Percentiles rank a stretch among this genome's conserved stretches.
These are phyloP conservation scores for Camponotus fellah DNA, from an alignment of 2,888 invertebrate genomes.

Conservation along the genomic window DNA sequence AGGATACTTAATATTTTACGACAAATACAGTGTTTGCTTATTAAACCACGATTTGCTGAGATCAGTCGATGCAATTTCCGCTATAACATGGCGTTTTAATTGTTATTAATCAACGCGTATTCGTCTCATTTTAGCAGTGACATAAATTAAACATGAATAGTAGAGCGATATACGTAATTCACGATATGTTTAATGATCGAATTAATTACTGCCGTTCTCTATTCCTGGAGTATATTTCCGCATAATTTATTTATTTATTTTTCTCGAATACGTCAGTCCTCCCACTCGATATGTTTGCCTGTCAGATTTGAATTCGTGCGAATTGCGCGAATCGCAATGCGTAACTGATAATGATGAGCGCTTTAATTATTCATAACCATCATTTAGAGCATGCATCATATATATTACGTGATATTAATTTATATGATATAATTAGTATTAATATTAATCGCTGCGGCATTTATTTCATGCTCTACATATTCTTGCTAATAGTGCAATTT, in stretches of 20 bases:
- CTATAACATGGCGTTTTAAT: slow-evolving; percentile 32
- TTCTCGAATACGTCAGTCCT: slow-evolving; percentile 39
- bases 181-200: slow-evolving; percentile 47
- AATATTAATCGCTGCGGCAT: slow-evolving; percentile 12
- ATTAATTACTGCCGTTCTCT: slow-evolving; percentile 45
- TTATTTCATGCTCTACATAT: slow-evolving; percentile 7
- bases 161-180: slow-evolving; percentile 18
- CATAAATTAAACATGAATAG: slow-evolving; percentile 45
- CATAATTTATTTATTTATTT: slow-evolving; percentile 52
- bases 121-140: slow-evolving; percentile 28
- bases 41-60: not conserved
- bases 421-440: slow-evolving; percentile 24
- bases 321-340: slow-evolving; percentile 42
- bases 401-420: slow-evolving; percentile 18
- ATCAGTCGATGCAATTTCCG: slow-evolving; percentile 31
- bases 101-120: slow-evolving; percentile 26
- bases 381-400: slow-evolving; percentile 33
- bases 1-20: slow-evolving; percentile 2
- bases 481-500: not conserved
- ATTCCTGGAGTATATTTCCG: slow-evolving; percentile 46
- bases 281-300: slow-evolving; percentile 18
- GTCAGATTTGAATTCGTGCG: slow-evolving; percentile 38
- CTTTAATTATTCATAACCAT: slow-evolving; percentile 48
- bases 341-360: slow-evolving; percentile 49
- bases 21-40: slow-evolving; percentile 7